phyloP scores from a whole-genome alignment of 2,113 vertebrate genomes.

The Accipiter virgatus region DNA sequence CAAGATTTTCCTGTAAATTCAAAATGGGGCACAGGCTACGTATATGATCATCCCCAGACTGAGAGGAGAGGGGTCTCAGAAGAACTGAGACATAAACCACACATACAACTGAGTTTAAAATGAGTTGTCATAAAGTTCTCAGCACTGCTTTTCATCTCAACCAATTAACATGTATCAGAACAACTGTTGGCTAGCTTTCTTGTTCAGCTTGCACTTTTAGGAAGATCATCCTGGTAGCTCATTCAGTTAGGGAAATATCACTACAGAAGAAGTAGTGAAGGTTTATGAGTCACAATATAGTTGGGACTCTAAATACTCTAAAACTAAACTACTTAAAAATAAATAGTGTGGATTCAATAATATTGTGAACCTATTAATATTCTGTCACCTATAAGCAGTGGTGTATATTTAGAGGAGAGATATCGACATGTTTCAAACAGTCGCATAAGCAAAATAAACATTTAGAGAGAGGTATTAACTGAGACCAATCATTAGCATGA shows the following conservation, averaged over 20 bases:
- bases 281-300: neutral
- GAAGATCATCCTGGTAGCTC: neutral
- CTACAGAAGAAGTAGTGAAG: neutral
- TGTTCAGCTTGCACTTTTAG: neutral
- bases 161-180: neutral
- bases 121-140: neutral
- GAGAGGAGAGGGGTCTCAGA: neutral
- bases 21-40: neutral
- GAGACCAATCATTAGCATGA: neutral
- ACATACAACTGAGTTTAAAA: neutral
- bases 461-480: neutral
- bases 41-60: neutral
- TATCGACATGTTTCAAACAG: neutral
- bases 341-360: neutral
- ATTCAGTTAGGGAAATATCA: neutral
- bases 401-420: neutral
- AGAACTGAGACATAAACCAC: neutral
- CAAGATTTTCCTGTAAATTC: neutral
- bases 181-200: neutral
- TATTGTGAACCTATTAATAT: neutral
- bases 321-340: neutral
- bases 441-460: neutral
- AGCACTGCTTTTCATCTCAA: neutral
- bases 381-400: neutral
- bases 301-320: neutral